A percentile compares a stretch with the other conserved stretches of the same genome.
Evolutionary conservation across 2,797 vertebrate genomes (phyloP).

Genomic region (Pangasius mekongensis): DNA sequence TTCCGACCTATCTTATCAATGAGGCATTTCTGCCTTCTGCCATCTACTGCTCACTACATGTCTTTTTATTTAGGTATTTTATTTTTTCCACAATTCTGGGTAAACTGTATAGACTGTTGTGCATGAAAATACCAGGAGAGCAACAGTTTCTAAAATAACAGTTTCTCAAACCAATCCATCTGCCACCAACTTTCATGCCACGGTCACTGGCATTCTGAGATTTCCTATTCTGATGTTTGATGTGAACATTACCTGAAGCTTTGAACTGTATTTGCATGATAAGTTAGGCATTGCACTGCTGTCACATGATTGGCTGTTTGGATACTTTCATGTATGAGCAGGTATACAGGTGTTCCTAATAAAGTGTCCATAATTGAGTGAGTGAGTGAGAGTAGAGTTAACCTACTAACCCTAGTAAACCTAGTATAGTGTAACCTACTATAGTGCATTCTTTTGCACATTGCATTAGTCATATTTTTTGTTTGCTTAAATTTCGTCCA

Average conservation of each 20-base stretch:
- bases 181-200: not conserved
- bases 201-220: not conserved
- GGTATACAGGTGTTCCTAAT: not conserved
- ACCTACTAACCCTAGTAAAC: not conserved
- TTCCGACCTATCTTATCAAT: not conserved
- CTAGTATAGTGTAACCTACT: not conserved
- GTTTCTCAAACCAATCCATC: not conserved
- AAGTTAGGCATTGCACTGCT: not conserved
- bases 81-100: not conserved
- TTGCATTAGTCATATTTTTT: not conserved
- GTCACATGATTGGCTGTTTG: not conserved
- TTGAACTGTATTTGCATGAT: not conserved
- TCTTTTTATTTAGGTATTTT: too few species aligned
- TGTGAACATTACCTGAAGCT: not conserved
- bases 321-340: not conserved
- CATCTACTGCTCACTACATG: not conserved
- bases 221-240: not conserved
- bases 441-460: not conserved
- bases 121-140: not conserved
- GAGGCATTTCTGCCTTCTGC: not conserved
- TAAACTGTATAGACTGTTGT: not conserved
- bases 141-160: not conserved
- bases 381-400: not conserved
- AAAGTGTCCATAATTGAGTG: not conserved
- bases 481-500: not conserved